phyloP scores from a whole-genome alignment of 1,140 invertebrate genomes.

The Neelides sp. region DNA sequence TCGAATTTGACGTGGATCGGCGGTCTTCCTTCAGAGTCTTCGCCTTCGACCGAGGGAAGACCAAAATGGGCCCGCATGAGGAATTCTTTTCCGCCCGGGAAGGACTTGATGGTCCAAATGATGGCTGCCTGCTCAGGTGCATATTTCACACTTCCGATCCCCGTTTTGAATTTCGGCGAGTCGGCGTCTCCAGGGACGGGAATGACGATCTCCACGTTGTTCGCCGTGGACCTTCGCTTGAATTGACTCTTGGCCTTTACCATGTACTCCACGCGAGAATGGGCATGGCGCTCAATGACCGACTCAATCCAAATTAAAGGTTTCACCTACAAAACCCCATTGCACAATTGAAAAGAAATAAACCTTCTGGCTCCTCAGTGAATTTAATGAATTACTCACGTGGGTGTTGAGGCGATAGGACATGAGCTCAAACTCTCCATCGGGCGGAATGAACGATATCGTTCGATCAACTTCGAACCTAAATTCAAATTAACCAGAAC shows the following conservation, averaged over 20 bases:
- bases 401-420: conserved; percentile 95
- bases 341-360: too few species aligned
- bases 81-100: conserved; percentile 98
- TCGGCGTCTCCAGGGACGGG: conserved; percentile 97
- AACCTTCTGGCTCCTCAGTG: background rate
- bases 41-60: conserved; percentile 89
- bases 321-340: conserved; percentile 66
- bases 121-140: conserved; percentile 95
- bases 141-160: conserved; percentile 94
- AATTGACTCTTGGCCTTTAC: conserved; percentile 99
- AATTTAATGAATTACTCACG: conserved; percentile 42
- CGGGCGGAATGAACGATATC: conserved; percentile 97
- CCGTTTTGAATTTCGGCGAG: conserved; percentile 97
- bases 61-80: conserved; percentile 98
- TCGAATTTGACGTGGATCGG: conserved; percentile 99
- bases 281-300: conserved; percentile 95
- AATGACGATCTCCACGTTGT: conserved; percentile 98
- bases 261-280: conserved; percentile 98
- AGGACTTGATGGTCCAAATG: conserved; percentile 99
- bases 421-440: conserved; percentile 99
- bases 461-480: conserved; percentile 97
- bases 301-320: conserved; percentile 99
- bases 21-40: conserved; percentile 91
- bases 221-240: conserved; percentile 92
- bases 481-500: conserved; percentile 7